Conservation (phyloP, 2,113 vertebrate genomes). For the Circaetus gallicus region DNA sequence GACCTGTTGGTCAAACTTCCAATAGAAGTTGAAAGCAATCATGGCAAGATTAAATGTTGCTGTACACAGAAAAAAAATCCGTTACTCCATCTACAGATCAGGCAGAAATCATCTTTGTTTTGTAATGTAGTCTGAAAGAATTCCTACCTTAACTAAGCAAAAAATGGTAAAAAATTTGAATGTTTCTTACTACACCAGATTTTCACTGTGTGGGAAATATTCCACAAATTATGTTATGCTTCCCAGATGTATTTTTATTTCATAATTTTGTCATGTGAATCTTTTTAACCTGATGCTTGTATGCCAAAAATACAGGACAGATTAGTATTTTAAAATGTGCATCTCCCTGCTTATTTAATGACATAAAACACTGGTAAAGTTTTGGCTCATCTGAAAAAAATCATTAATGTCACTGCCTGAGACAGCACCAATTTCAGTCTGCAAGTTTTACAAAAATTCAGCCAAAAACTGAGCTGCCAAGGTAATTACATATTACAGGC, state of each 20-base stretch:
- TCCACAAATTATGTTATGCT: background rate
- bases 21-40: background rate
- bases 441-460: background rate
- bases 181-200: background rate
- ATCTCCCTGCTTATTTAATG: background rate
- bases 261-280: background rate
- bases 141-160: background rate
- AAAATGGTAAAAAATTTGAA: rapidly evolving
- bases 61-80: background rate
- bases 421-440: background rate
- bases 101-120: background rate
- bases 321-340: background rate
- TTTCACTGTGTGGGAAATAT: background rate
- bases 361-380: background rate
- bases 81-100: background rate
- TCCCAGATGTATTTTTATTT: background rate
- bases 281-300: background rate
- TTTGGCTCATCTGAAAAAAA: background rate
- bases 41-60: background rate
- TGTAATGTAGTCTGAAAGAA: background rate
- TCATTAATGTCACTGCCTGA: background rate
- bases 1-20: background rate
- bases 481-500: background rate
- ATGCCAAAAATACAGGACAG: background rate
- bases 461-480: background rate